A percentile compares a stretch with the other conserved stretches of the same genome.
phyloP scores from a whole-genome alignment of 2,113 vertebrate genomes.

The Mastomys natalensis region DNA sequence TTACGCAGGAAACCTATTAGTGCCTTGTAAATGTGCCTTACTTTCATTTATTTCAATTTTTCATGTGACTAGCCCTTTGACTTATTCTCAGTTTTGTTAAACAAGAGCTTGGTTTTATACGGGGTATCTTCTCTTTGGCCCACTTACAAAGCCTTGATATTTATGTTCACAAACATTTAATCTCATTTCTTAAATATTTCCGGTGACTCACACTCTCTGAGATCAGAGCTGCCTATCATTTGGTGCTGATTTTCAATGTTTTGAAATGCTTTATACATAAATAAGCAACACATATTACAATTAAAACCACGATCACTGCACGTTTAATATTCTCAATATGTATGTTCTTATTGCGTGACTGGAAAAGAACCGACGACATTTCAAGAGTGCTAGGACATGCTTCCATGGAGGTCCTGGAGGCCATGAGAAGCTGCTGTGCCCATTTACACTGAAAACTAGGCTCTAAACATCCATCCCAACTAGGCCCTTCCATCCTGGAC shows the following conservation, averaged over 20 bases:
- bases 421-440: neutral
- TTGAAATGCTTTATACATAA: neutral
- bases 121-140: neutral
- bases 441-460: neutral
- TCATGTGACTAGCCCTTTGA: constrained; percentile 7
- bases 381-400: neutral
- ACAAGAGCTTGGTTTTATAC: neutral
- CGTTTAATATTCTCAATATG: neutral
- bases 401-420: constrained; percentile 1
- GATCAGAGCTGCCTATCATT: neutral
- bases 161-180: neutral
- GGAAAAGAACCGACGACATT: neutral
- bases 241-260: neutral
- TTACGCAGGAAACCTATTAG: neutral
- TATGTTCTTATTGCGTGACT: neutral
- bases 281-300: neutral
- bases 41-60: constrained; percentile 19
- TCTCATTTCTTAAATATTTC: neutral
- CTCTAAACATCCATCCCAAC: neutral
- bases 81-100: neutral
- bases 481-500: neutral
- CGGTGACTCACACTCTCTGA: neutral
- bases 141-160: neutral
- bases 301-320: neutral
- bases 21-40: neutral